Evolutionary conservation across 2,888 invertebrate genomes (phyloP), one percentile per base, ranked within the genome.

Genomic region (Acanthosepion pharaonis): DNA sequence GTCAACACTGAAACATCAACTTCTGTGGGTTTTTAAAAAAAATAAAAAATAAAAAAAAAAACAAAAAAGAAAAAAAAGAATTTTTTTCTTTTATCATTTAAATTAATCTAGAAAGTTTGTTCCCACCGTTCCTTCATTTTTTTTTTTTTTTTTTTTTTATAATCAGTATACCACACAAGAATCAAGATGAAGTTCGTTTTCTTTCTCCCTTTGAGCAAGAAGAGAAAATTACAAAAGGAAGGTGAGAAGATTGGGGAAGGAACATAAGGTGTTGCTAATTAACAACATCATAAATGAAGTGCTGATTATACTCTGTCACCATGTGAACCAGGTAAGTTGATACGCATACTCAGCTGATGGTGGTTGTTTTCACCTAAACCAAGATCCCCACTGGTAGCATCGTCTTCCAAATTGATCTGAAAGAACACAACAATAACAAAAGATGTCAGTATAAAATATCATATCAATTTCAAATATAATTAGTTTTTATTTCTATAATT

Each of bases 221-320:
- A 49, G 91, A 91, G 91, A 48, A 91, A 33, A 33, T 42, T 15
- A 51, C 49, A 28, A 23, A 51, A 49, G 23, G 92, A 49, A 25
- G 48, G 49, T 92, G 25, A 92, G 28, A 20, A 20, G n/a, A 33
- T 42, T 20, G 18, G 33, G 33, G 33, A 92, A 92, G 92, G 92
- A 48, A 49, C 28, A 92, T 51, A 48, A 49, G 42, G 48, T 51
- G 48, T 48, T 92, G 51, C 25, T 51, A 92, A 28, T 9, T 42
- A 92, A 92, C 49, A 92, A 25, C 23, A 25, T 49, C 92, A 48
- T 92, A 92, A 92, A 92, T n/a, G 78, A n/a, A 18, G 93, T 93
- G 49, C 53, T 53, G 33, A 94, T 96, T 95, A 96, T 51, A 96
- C 96, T 94, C 95, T 95, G 92, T 96, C 96, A 48, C 96, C 96